These are phyloP conservation scores for Gnathonemus echidnorhynchus DNA, from an alignment of 2,113 vertebrate genomes.

Conservation along the genomic window DNA sequence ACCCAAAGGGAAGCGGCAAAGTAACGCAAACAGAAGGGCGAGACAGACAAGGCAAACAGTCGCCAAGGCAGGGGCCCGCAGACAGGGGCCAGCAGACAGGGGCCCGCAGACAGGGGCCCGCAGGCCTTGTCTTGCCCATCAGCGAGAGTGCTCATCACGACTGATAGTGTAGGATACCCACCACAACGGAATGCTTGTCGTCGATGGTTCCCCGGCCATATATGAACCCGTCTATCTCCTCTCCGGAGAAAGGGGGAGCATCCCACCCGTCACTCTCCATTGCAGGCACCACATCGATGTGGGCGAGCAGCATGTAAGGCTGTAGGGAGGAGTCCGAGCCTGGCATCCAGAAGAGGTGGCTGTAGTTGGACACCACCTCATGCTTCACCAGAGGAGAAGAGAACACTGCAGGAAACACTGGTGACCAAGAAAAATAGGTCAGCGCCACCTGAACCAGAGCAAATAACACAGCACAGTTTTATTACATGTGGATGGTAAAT, in stretches of 20 bases:
- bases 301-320: slow-evolving; percentile 85
- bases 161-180: slow-evolving; percentile 39
- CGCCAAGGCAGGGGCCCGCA: not conserved
- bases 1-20: not conserved
- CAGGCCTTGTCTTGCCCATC: not conserved
- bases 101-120: not conserved
- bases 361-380: slow-evolving; percentile 76
- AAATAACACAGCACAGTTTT: not conserved
- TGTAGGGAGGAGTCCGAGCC: slow-evolving; percentile 64
- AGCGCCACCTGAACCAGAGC: not conserved
- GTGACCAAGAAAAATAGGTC: not conserved
- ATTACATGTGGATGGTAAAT: not conserved
- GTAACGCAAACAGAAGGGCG: not conserved
- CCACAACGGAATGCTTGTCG: slow-evolving; percentile 80
- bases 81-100: too few relatives aligned
- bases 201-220: slow-evolving; percentile 86
- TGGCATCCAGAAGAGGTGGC: slow-evolving; percentile 75
- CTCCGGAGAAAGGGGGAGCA: slow-evolving; percentile 82
- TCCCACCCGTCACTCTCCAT: slow-evolving; percentile 73
- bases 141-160: not conserved
- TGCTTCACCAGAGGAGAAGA: slow-evolving; percentile 73
- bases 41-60: not conserved
- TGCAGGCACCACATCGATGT: slow-evolving; percentile 89
- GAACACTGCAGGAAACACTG: slow-evolving; percentile 85
- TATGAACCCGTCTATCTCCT: slow-evolving; percentile 81